Base-by-base conservation (phyloP, 2,113 vertebrate genomes). In the Hirundichthys speculiger region DNA sequence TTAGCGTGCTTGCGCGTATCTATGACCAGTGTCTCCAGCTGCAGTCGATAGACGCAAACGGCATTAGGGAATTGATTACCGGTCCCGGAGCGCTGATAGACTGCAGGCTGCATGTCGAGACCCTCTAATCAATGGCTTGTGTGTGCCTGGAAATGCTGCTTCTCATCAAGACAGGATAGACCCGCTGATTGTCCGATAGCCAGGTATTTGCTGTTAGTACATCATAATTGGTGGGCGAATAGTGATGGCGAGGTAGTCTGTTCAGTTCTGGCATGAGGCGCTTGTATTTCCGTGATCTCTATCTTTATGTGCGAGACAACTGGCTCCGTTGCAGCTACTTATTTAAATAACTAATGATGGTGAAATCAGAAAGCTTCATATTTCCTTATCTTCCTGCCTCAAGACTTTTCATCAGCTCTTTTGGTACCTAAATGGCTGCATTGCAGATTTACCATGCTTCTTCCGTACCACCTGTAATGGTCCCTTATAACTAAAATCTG, bases 11-110 rank as follows among this genome's bases (percentile, higher is more conserved):
- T 34, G 27, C 61, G 58, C 45, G 49, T 55, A 39, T 22, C 40
- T 39, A 49, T 30, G 59, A 64, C 56, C 75, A 71, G 77, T 66
- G 72, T 70, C 70, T 79, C 80, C 59, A 59, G 69, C 64, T 38
- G 73, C 77, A 45, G 73, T 73, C 86, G 88, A 90, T 73, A 58
- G 70, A 70, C 86, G 87, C 71, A 88, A 88, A 89, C 74, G 70
- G 79, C 88, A 91, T 93, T 91, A 92, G 89, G 77, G 86, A 75
- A 90, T 91, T 89, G 90, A 93, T 93, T 92, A 92, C 87, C 89
- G 88, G 86, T 91, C 88, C 86, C 89, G 25, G 43, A 85, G 80
- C 80, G 40, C 73, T 91, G 89, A 92, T 87, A 79, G 74, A 86
- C 79, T 70, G 64, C 90, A 91, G 91, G 88, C 81, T 72, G 74